Evolutionary conservation across 2,888 invertebrate genomes (phyloP).

Genomic region (Onthophagus sagittarius): DNA sequence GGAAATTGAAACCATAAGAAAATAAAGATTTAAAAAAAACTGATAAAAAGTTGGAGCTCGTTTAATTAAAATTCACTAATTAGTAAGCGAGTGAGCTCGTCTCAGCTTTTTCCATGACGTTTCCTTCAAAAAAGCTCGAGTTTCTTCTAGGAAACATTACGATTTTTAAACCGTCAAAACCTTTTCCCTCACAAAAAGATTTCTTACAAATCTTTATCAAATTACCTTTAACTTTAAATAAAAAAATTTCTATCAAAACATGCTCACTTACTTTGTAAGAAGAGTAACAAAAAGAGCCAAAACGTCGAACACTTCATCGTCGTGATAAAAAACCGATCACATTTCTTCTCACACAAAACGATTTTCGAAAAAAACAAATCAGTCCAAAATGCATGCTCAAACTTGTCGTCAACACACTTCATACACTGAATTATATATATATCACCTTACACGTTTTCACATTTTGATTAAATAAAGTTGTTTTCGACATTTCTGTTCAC

Average conservation of each 20-base stretch:
- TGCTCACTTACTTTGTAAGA: constrained; percentile 37
- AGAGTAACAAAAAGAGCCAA: constrained; percentile 33
- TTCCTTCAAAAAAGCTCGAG: not conserved
- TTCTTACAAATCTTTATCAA: too few relatives aligned
- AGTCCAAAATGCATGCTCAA: not conserved
- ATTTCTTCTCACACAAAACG: constrained; percentile 16
- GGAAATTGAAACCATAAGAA: too few relatives aligned
- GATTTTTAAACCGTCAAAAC: too few relatives aligned
- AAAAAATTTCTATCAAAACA: not conserved
- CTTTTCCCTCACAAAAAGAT: too few relatives aligned
- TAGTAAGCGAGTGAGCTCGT: not conserved
- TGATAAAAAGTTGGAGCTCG: not conserved
- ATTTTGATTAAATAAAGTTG: not conserved
- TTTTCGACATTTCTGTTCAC: not conserved
- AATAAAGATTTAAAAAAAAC: not conserved
- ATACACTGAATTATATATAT: constrained; percentile 1
- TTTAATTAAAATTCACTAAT: not conserved
- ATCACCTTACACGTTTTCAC: constrained; percentile 10
- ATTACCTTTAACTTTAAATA: not conserved
- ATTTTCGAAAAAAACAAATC: not conserved
- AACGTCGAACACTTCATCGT: constrained; percentile 35
- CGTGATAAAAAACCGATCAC: constrained; percentile 12
- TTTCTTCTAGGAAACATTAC: too few relatives aligned
- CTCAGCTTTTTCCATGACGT: not conserved
- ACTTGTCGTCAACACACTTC: constrained; percentile 2